Base-by-base conservation (phyloP, 2,888 invertebrate species). In the Yponomeuta sedellus region DNA sequence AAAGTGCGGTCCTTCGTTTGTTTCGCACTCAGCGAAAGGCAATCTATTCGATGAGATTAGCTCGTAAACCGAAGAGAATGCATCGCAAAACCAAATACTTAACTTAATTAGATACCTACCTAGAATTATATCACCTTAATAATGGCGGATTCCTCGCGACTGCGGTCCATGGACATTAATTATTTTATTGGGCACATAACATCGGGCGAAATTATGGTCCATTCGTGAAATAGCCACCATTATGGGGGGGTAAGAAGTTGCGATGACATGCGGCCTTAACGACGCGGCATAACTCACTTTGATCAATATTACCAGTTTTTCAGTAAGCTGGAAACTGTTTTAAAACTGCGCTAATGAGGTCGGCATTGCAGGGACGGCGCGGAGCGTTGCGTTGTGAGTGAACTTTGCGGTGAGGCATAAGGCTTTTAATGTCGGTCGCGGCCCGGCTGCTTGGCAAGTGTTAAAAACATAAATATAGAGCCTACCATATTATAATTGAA, bases 301-400 rank as follows among this genome's bases (percentile, higher is more conserved):
- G 71, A 73, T 75, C 71, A 73, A 71, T 73, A 70, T 72, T 72
- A 70, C 67, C 66, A 71, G 68, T 71, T 72, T 75, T 75, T 73
- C 67, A 67, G 71, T 66, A 61, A 39, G 34, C 28, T 67, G 67
- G 65, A 39, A 62, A 62, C 39, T 62, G 62, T 62, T 62, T 62
- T 59, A 34, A 62, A 39, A 25, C 19, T 28, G 16, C 62, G 62
- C 39, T 62, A 62, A 62, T 62, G 62, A 62, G 62, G 19, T 39
- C 19, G 62, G 39, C 62, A 62, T 62, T 62, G 39, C 62, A n/a
- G 39, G 12, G 44, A 3, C 44, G 44, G 44, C 16, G 44, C 44
- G 16, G 34, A 34, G 1, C 34, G 34, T 34, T 34, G 1, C 34
- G 34, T 34, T 34, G 34, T 34, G 34, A 34, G 34, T 34, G 34